These are phyloP conservation scores for Sinosuthora webbiana DNA, from an alignment of 2,113 vertebrate species.

Conservation along the genomic window DNA sequence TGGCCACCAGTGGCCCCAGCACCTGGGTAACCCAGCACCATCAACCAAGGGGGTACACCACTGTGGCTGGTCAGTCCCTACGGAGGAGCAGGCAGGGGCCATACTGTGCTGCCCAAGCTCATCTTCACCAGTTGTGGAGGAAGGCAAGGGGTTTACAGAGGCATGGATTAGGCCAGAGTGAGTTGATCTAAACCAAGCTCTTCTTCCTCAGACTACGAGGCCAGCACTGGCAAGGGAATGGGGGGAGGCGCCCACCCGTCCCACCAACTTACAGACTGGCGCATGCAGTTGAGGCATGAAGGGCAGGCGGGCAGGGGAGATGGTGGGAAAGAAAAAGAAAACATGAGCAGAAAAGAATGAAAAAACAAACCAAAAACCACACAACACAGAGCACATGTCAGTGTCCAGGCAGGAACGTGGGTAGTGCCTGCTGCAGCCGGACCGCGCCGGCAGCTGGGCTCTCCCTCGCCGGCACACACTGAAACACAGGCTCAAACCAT, in stretches of 20 bases:
- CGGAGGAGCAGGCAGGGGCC: background rate
- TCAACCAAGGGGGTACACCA: background rate
- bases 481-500: constrained; percentile 14
- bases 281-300: constrained; percentile 75
- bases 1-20: background rate
- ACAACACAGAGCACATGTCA: background rate
- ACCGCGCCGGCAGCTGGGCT: fast-evolving
- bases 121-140: constrained; percentile 2
- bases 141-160: background rate
- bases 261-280: constrained; percentile 91
- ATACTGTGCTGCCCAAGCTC: background rate
- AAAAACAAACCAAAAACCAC: constrained; percentile 38
- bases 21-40: background rate
- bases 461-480: background rate
- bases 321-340: constrained; percentile 68
- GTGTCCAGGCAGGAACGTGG: background rate
- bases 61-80: background rate
- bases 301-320: constrained; percentile 69
- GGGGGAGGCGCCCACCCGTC: background rate
- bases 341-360: constrained; percentile 49
- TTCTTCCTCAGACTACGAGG: background rate
- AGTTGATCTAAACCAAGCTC: background rate
- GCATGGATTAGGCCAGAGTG: constrained; percentile 10
- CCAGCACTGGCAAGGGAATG: background rate
- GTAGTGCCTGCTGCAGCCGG: fast-evolving